phyloP scores from a whole-genome alignment of 1,140 invertebrate species.

The Drosophila kanapiae region DNA sequence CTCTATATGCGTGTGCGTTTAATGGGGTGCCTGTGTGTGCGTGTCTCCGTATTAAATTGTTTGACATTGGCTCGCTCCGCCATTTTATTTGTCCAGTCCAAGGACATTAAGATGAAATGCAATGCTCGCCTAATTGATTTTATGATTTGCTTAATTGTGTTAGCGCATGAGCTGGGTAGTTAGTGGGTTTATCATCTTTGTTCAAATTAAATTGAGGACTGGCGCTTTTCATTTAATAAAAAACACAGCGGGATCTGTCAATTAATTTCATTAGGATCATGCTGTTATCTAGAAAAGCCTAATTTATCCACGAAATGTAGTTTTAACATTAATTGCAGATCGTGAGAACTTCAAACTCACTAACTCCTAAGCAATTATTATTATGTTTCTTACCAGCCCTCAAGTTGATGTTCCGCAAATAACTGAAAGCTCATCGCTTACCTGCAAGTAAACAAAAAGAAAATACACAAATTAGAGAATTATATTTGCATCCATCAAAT shows the following conservation, averaged over 20 bases:
- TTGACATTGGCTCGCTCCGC: slow-evolving; percentile 52
- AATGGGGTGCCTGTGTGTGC: slow-evolving; percentile 21
- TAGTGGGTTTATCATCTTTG: not conserved
- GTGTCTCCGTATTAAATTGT: slow-evolving; percentile 44
- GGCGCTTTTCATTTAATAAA: not conserved
- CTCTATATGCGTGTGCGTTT: slow-evolving; percentile 2
- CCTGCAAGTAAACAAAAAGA: slow-evolving; percentile 45
- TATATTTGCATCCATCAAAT: slow-evolving; percentile 37
- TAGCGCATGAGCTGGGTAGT: slow-evolving; percentile 3
- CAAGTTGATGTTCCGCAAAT: not conserved
- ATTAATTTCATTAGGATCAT: slow-evolving; percentile 12
- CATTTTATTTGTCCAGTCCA: slow-evolving; percentile 70
- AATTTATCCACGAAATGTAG: not conserved
- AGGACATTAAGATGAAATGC: slow-evolving; percentile 60
- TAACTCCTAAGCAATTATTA: not conserved
- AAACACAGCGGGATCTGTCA: slow-evolving; percentile 1
- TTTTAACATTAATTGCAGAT: not conserved
- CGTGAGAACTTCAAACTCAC: not conserved
- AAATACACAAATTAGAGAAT: slow-evolving; percentile 46
- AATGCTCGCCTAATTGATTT: slow-evolving; percentile 72
- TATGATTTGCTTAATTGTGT: slow-evolving; percentile 66
- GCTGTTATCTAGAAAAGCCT: not conserved
- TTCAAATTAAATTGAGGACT: slow-evolving; percentile 14
- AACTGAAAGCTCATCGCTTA: slow-evolving; percentile 28
- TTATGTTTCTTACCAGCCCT: not conserved